Percentiles rank a stretch among this genome's conserved stretches.
phyloP scores from a whole-genome alignment of 2,113 vertebrate genomes.

The Semnornis frantzii region DNA sequence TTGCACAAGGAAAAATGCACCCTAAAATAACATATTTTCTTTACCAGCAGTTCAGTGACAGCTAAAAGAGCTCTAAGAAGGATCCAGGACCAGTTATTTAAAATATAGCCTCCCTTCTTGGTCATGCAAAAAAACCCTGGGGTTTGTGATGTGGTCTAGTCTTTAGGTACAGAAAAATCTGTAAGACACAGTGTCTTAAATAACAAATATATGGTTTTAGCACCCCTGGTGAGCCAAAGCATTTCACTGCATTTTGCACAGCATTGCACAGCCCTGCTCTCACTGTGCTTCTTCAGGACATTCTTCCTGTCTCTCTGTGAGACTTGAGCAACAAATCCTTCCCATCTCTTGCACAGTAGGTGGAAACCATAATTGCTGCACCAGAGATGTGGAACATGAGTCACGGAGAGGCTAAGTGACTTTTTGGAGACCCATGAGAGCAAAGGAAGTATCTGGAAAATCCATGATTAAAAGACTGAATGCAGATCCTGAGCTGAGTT shows the following conservation, averaged over 20 bases:
- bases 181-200: not conserved
- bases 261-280: rapidly evolving
- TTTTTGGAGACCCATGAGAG: not conserved
- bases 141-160: not conserved
- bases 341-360: constrained; percentile 12
- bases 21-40: constrained; percentile 36
- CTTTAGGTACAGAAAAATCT: not conserved
- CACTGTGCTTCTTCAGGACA: not conserved
- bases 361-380: constrained; percentile 17
- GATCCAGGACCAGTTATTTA: not conserved
- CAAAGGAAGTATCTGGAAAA: not conserved
- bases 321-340: not conserved
- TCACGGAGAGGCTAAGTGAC: not conserved
- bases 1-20: constrained; percentile 38
- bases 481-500: not conserved
- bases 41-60: not conserved
- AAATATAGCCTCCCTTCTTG: not conserved
- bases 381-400: not conserved
- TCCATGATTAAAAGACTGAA: not conserved
- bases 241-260: not conserved
- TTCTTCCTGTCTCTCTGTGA: not conserved
- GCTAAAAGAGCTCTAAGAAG: not conserved
- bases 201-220: not conserved
- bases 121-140: rapidly evolving
- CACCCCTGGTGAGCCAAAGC: not conserved